phyloP scores from a whole-genome alignment of 2,113 vertebrate genomes.

The Myrmecophaga tridactyla region DNA sequence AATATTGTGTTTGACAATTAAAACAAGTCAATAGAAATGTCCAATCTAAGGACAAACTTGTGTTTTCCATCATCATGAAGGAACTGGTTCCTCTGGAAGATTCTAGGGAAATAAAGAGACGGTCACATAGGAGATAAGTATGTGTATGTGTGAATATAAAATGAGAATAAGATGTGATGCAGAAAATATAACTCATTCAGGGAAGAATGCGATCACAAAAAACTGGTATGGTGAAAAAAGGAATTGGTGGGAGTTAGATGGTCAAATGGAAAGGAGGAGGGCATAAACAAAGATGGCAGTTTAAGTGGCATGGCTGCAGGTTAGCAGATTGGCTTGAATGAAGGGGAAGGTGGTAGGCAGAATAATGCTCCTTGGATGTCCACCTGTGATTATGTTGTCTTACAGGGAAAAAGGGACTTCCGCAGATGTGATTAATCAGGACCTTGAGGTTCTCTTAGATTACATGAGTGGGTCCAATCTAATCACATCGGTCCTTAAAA shows the following conservation, averaged over 20 bases:
- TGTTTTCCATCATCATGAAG: too few relatives aligned
- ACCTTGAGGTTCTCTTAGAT: not conserved
- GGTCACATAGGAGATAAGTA: not conserved
- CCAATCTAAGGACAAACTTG: too few relatives aligned
- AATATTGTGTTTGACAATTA: too few relatives aligned
- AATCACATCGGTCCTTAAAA: not conserved
- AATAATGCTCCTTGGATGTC: not conserved
- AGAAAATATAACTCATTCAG: not conserved
- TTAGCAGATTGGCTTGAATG: not conserved
- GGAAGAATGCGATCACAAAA: not conserved
- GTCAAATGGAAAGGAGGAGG: not conserved
- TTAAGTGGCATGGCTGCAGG: too few relatives aligned
- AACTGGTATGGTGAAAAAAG: not conserved
- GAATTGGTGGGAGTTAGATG: not conserved
- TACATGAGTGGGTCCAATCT: not conserved
- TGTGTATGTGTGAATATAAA: not conserved
- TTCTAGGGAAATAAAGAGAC: not conserved
- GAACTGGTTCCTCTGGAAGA: not conserved
- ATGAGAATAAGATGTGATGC: not conserved
- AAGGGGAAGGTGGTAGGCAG: not conserved
- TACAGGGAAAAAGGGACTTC: not conserved
- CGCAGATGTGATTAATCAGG: not conserved
- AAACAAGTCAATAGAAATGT: too few relatives aligned
- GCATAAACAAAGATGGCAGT: not conserved
- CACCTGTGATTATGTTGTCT: not conserved